Base-by-base conservation (phyloP, 2,113 vertebrate species). In the Cyanocitta stelleri region DNA sequence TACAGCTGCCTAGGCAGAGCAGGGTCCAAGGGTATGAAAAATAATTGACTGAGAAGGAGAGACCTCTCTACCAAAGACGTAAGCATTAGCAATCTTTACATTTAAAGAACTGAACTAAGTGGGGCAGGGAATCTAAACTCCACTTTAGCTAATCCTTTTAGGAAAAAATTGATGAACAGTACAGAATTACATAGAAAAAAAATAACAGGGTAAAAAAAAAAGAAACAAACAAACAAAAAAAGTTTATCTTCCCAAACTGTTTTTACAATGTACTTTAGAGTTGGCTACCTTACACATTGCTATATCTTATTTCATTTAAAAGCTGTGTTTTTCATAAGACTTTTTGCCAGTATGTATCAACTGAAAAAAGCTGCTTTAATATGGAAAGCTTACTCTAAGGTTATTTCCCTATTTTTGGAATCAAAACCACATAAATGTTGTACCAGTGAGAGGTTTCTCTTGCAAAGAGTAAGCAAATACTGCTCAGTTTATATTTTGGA, bases 201-300 rank as follows among this genome's bases (percentile, higher is more conserved):
- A 58, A 39, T 6, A 4, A 22, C 37, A 39, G 9, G 3, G 1
- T 1, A 2, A 0, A 1, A 11, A 8, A 20, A 48, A 56, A 4
- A 13, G 18, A 46, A 46, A 10, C 9, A 20, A 46, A 20, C 43
- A 46, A 20, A 21, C 44, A 20, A 13, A 55, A 55, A 16, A 30
- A 52, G 21, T 46, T 26, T 55, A 13, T 52, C 49, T 77, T 49
- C 77, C 41, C 29, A 74, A 76, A 73, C 8, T 74, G 4, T 39
- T 24, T 84, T 93, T 90, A 43, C 51, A 63, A 39, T 15, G 9
- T 71, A 43, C 33, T 81, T 69, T 43, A 61, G 74, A 81, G 32
- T 4, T 86, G n/a, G 33, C 30, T 51, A 52, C 27, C 10, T 58
- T 39, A 39, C 9, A 5, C 13, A 10, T 37, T 46, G 23, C 67